A percentile compares a stretch with the other conserved stretches of the same genome.
phyloP scores from a whole-genome alignment of 2,113 vertebrate genomes.

The Sander lucioperca region DNA sequence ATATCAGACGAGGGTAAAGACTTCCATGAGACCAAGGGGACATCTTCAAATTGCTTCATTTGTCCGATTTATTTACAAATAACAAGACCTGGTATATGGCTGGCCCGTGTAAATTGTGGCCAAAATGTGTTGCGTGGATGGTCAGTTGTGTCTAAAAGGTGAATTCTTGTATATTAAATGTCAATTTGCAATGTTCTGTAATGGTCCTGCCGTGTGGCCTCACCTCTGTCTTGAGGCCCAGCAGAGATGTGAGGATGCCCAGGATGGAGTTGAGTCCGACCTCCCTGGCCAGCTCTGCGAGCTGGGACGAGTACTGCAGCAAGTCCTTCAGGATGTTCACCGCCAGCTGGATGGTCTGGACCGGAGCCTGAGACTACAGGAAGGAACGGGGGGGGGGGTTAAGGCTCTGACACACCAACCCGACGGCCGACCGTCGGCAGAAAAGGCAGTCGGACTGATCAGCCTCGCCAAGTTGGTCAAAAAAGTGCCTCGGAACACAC shows the following conservation, averaged over 20 bases:
- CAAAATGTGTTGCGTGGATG: neutral
- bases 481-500: too few species aligned
- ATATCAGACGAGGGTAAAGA: too few species aligned
- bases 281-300: slow-evolving; percentile 88
- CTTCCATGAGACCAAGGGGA: too few species aligned
- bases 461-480: too few species aligned
- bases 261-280: slow-evolving; percentile 91
- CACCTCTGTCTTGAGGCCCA: slow-evolving; percentile 91
- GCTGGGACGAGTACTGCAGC: slow-evolving; percentile 89
- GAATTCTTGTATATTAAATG: neutral
- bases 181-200: neutral
- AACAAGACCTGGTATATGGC: neutral
- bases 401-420: too few species aligned
- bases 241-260: slow-evolving; percentile 90
- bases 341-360: slow-evolving; percentile 87
- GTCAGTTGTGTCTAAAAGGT: neutral
- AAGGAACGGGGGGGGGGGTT: too few species aligned
- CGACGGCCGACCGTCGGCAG: too few species aligned
- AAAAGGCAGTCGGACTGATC: too few species aligned
- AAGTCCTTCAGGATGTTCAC: slow-evolving; percentile 88
- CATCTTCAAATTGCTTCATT: too few species aligned
- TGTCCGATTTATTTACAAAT: too few species aligned
- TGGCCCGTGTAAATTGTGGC: neutral
- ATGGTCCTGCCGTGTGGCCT: slow-evolving; percentile 23
- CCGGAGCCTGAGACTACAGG: slow-evolving; percentile 89